Evolutionary conservation across 1,140 invertebrate genomes (phyloP), one percentile per base, ranked within the genome.

Genomic region (Monomorium pharaonis): DNA sequence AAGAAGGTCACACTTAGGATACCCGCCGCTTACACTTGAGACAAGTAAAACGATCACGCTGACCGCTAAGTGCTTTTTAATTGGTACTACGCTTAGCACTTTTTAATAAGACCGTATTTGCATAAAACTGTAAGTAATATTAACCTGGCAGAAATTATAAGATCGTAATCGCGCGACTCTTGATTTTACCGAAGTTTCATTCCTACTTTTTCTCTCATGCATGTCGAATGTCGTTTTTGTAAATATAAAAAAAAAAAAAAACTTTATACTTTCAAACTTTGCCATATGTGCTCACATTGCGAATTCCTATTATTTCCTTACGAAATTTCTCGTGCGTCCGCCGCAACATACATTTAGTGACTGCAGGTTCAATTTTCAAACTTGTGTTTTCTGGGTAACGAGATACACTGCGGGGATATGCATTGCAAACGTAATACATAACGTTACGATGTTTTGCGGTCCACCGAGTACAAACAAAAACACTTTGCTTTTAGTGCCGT

Each of bases 31-130:
- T 30, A 44, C n/a, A 60, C 18, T 30, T 21, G 18, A 7, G 16
- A 72, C 7, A 10, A 47, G n/a, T 27, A 30, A 44, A 58, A 54
- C 6, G 27, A 30, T 27, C 42, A 60, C 27, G 24, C 42, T 56
- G 12, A 42, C 7, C 3, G n/a, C 47, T 56, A 42, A 80, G 21
- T 67, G 18, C 63, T 80, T 80, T 60, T 60, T 83, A 60, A 74
- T 83, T 83, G 27, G 7, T 42, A n/a, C 12, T 47, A 49, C 12
- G 0, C 18, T 63, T 77, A 9, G 24, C n/a, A 16, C 6, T 33
- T 65, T 78, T 78, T 49, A 24, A 78, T 24, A 65, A 65, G 3
- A 30, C 18, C 27, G 12, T 44, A 60, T 42, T 56, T 58, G 14
- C 60, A 16, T 21, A 42, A 60, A 78, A 9, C 3, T 33, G 18